phyloP scores from a whole-genome alignment of 2,888 invertebrate species.

The Oscheius sp. region DNA sequence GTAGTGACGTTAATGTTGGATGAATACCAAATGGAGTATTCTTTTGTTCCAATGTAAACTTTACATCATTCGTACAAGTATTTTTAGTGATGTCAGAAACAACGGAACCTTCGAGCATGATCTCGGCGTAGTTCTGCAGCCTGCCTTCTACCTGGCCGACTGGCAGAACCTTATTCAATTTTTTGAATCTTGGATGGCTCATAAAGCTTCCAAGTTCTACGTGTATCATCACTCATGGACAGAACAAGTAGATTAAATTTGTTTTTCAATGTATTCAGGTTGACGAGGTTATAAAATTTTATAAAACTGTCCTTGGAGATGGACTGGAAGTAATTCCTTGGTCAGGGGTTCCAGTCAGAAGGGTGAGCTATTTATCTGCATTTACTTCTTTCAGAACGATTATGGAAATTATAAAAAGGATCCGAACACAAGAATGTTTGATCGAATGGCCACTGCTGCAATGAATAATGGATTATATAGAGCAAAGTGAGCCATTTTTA shows the following conservation, averaged over 20 bases:
- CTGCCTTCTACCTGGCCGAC: constrained; percentile 20
- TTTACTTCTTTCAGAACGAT: background rate
- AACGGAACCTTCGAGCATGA: constrained; percentile 3
- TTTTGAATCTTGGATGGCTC: constrained; percentile 20
- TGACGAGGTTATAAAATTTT: constrained; percentile 8
- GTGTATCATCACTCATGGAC: constrained; percentile 19
- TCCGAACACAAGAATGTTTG: constrained; percentile 16
- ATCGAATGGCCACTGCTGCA: background rate
- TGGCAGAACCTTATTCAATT: constrained; percentile 25
- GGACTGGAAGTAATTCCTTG: constrained; percentile 12
- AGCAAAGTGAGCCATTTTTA: constrained; percentile 1
- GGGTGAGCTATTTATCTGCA: too few species aligned
- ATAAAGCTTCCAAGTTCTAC: constrained; percentile 19
- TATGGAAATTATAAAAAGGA: background rate
- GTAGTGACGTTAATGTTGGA: too few species aligned
- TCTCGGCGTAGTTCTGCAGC: constrained; percentile 22
- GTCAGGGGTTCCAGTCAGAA: constrained; percentile 3
- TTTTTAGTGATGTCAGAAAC: constrained; percentile 8
- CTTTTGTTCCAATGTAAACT: too few species aligned
- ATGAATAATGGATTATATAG: constrained; percentile 16
- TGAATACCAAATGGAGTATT: too few species aligned
- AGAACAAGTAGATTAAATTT: too few species aligned
- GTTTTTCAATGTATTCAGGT: too few species aligned
- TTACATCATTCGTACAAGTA: too few species aligned
- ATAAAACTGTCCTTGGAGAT: background rate